Base-by-base conservation (phyloP, 2,888 invertebrate species). In the Augiades crinisus region DNA sequence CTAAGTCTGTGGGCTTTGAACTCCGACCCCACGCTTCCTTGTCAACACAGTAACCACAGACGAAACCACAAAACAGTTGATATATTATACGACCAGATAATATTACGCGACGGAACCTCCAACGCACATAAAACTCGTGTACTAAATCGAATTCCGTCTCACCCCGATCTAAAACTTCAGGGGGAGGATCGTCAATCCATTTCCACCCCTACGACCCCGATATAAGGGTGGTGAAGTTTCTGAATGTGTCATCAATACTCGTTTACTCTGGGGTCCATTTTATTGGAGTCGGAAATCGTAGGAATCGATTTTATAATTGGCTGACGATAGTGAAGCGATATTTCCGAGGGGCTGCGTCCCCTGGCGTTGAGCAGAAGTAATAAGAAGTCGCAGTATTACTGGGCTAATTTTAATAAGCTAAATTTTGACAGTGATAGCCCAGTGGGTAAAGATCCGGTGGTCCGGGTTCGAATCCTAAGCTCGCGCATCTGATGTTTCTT, bases 251-350 rank as follows among this genome's bases (percentile, higher is more conserved):
- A 50, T 50, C 49, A 50, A 50, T 50, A 43, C 17, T 34, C 49
- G 50, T 51, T 44, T 44, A 51, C 50, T 30, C 50, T 16, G 36
- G 50, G 50, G 50, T 36, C 43, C 44, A 43, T 51, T 50, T 50
- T 50, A 50, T 50, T 50, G 50, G 19, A 50, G 50, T 36, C 50
- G 50, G 50, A 50, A 50, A 43, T 44, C 36, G 43, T 16, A 37
- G 43, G 30, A 37, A 51, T 51, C 50, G 50, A 51, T 51, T 51
- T 51, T 51, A 51, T 51, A 51, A 51, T 44, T 50, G 49, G 49
- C 41, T 50, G 49, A 43, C 49, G 49, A 50, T 43, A 24, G 43
- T 27, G 34, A 14, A 47, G 49, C 34, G 49, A 50, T 50, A 50
- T 50, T 50, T 50, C 43, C 49, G 49, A 43, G 41, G 49, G 49